Evolutionary conservation across 2,888 invertebrate genomes (phyloP), one percentile per base, ranked within the genome.

Genomic region (Phengaris alcon): DNA sequence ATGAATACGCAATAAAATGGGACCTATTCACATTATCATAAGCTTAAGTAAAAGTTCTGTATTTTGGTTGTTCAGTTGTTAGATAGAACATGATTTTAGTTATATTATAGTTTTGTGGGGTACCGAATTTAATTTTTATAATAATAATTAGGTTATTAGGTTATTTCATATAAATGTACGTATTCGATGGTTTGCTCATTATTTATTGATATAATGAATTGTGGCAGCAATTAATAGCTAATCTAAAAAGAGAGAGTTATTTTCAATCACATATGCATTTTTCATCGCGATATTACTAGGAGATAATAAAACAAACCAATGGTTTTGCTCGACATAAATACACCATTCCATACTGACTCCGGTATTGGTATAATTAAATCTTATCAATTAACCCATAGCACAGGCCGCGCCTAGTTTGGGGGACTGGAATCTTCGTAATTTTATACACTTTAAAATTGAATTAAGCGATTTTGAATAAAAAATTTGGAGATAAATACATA

Each of bases 21-120:
- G 59, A 59, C 59, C 59, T 59, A 59, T 59, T 35, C 35, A 2
- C 55, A 59, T 59, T 59, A 59, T 57, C 8, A 57, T 59, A 59
- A 22, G 15, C 59, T 10, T 59, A 22, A 59, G 15, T 57, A 15
- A 22, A 22, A 52, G 52, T 10, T 52, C 52, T 52, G 52, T 52
- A 13, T 6, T 59, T 64, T 10, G 35, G 35, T 64, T 44, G 64
- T 64, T 35, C 10, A 64, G 64, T 64, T 64, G 64, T 64, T 64
- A n/a, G 57, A 35, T 48, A 48, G 48, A 44, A 64, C 35, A 64
- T 35, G 12, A 64, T 59, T 44, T 64, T 35, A n/a, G n/a, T n/a
- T n/a, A n/a, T n/a, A 64, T 64, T 22, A 12, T 22, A 64, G 10
- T 64, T 64, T 10, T 44, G 48, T 64, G 35, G 13, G 44, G 6